Base-by-base conservation (phyloP, 2,797 vertebrate species). In the Hephaestus fuliginosus region DNA sequence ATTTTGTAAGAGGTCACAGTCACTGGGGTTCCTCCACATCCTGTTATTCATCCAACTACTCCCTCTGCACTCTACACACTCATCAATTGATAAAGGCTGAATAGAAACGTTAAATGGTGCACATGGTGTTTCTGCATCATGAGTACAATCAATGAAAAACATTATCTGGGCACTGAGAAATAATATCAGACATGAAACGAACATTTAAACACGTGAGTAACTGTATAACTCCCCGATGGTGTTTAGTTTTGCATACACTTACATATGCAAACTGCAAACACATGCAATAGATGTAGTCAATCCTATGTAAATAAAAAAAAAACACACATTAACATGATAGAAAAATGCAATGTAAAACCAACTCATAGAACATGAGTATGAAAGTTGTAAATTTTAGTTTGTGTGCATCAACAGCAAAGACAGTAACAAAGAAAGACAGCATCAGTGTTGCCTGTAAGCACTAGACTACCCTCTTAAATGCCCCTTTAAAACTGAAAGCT, bases 31-130 rank as follows among this genome's bases (percentile, higher is more conserved):
- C 28, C 22, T 69, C 41, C 10, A 46, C 44, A 33, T 78, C 81
- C 22, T 13, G 78, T 86, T 73, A 79, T 81, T 85, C 17, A 53
- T 67, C 15, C 7, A 36, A 41, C 7, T 12, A 14, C 22, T 39
- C 11, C 13, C 22, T 70, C 9, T 51, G 56, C 17, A 20, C 6
- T 74, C n/a, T 30, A 53, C 12, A 41, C 46, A 68, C 8, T 17
- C 22, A 20, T 12, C 25, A 65, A 12, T 22, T 20, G 6, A 61
- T 41, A 1, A 33, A 11, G 20, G 12, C 4, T 1, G 11, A 5
- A 58, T 0, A 62, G 1, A 65, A 72, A 67, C 57, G 9, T 39
- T 25, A n/a, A 81, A 61, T 7, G 11, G 39, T 80, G 33, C 55
- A 76, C 44, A 72, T 3, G 53, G 22, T 20, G 53, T 51, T 66